Conservation (phyloP, 2,113 vertebrate genomes). For the Columbina picui region DNA sequence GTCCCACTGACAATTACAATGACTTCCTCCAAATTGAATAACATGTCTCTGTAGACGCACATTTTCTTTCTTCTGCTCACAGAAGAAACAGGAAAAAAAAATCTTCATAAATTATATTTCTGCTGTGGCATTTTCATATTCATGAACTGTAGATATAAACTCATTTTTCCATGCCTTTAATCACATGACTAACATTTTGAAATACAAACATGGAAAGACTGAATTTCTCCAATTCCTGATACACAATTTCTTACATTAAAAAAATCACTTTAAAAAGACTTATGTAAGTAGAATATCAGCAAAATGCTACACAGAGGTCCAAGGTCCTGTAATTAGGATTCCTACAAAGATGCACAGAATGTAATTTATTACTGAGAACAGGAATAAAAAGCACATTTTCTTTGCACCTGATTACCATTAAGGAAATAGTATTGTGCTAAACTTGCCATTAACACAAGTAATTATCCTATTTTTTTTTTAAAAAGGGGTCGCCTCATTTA, state of each 20-base stretch:
- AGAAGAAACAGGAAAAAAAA: neutral
- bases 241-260: neutral
- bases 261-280: neutral
- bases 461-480: fast-evolving
- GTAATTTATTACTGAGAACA: neutral
- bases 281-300: neutral
- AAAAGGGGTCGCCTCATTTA: neutral
- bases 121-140: neutral
- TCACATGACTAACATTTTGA: neutral
- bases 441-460: neutral
- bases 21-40: neutral
- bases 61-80: neutral
- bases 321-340: neutral
- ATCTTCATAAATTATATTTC: neutral
- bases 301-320: neutral
- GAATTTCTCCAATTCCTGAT: neutral
- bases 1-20: neutral
- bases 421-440: neutral
- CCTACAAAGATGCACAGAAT: neutral
- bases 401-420: neutral
- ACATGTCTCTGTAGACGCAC: neutral
- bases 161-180: neutral
- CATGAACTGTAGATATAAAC: neutral
- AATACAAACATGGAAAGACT: neutral
- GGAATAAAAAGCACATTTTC: neutral